A percentile compares a stretch with the other conserved stretches of the same genome.
Conservation (phyloP, 2,113 vertebrate genomes). For the Laterallus jamaicensis region DNA sequence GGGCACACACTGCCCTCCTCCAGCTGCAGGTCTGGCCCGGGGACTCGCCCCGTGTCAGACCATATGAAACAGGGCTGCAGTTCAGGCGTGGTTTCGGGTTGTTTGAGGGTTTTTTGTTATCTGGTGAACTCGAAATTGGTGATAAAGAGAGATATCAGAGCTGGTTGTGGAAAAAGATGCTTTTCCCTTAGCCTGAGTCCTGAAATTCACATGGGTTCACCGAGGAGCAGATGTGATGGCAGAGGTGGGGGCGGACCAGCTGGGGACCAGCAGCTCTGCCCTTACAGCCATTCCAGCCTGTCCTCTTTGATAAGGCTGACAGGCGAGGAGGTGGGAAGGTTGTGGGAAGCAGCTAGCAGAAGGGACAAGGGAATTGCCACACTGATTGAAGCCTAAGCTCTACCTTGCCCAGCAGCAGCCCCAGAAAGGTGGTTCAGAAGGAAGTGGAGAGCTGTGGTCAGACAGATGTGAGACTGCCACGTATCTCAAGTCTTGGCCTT, state of each 20-base stretch:
- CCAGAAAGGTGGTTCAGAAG: not conserved
- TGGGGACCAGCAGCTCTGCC: not conserved
- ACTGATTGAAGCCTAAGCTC: not conserved
- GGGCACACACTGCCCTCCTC: not conserved
- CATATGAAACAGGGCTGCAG: not conserved
- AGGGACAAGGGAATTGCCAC: not conserved
- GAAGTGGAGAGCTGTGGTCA: rapidly evolving
- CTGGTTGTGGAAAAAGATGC: not conserved
- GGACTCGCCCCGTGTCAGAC: too few species aligned
- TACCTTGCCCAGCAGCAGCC: not conserved
- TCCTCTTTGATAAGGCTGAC: not conserved
- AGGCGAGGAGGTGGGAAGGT: not conserved
- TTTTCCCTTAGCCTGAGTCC: not conserved
- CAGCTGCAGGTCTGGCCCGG: not conserved
- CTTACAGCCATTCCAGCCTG: not conserved
- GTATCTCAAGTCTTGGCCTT: not conserved
- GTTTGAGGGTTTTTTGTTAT: not conserved
- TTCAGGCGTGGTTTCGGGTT: not conserved
- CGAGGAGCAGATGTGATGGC: not conserved
- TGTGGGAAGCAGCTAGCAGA: not conserved
- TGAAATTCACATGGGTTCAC: not conserved
- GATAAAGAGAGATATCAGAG: not conserved
- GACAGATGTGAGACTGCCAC: not conserved
- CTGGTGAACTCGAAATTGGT: not conserved
- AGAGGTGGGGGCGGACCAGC: not conserved